Conservation (phyloP, 2,113 vertebrate species). For the Chloebia gouldiae region DNA sequence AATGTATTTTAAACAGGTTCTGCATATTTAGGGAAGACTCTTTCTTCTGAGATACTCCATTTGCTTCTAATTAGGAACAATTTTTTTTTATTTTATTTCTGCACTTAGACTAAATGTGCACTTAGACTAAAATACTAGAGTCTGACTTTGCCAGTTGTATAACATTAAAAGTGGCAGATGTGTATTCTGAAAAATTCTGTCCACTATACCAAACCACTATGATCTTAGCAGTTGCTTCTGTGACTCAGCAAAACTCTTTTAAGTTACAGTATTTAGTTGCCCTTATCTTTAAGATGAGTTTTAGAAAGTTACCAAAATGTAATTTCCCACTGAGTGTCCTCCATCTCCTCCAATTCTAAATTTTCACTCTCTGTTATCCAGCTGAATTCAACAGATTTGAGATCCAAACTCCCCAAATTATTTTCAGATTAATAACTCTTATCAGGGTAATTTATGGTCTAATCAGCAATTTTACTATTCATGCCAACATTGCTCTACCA, state of each 20-base stretch:
- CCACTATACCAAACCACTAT: background rate
- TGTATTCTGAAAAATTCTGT: background rate
- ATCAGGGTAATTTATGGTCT: background rate
- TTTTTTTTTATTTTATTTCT: background rate
- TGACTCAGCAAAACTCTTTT: background rate
- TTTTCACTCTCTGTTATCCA: background rate
- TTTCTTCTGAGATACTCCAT: background rate
- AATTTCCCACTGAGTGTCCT: background rate
- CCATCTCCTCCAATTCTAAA: background rate
- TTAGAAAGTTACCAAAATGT: background rate
- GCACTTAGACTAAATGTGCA: background rate
- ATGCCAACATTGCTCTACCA: background rate
- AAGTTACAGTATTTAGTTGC: background rate
- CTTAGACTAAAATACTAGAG: background rate
- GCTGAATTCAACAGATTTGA: background rate
- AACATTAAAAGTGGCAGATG: background rate
- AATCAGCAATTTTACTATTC: background rate
- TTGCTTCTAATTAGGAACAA: background rate
- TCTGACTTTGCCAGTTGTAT: background rate
- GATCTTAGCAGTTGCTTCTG: background rate
- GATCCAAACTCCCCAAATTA: background rate
- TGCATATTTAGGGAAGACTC: background rate
- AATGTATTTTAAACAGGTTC: background rate
- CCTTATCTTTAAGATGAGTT: background rate
- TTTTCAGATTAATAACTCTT: background rate